A percentile compares a stretch with the other conserved stretches of the same genome.
phyloP scores from a whole-genome alignment of 2,113 vertebrate species.

The Ammodramus savannarum region DNA sequence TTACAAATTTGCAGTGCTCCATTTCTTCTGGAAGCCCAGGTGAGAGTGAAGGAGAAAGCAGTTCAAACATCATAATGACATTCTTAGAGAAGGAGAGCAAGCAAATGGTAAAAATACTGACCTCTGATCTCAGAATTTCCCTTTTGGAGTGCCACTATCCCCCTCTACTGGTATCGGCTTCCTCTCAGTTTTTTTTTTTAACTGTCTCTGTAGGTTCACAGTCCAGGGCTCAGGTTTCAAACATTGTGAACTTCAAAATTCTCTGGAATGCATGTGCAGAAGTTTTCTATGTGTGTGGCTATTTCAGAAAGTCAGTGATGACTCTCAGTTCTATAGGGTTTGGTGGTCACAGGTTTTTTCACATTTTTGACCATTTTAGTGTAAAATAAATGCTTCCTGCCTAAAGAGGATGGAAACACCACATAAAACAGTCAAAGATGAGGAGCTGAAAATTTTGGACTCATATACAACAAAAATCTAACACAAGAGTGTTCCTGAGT shows the following conservation, averaged over 20 bases:
- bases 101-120: background rate
- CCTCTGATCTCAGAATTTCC: background rate
- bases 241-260: background rate
- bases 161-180: slow-evolving; percentile 13
- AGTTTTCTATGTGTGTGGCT: background rate
- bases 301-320: background rate
- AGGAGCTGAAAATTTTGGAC: background rate
- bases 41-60: background rate
- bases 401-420: background rate
- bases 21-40: background rate
- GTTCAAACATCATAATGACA: background rate
- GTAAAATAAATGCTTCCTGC: background rate
- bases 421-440: background rate
- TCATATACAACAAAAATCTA: background rate
- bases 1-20: background rate
- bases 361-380: background rate
- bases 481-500: background rate
- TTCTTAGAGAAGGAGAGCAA: background rate
- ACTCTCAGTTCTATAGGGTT: background rate
- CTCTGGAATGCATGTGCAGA: background rate
- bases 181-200: background rate
- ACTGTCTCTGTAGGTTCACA: background rate
- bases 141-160: background rate
- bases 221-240: background rate
- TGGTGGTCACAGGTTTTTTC: background rate